Evolutionary conservation across 2,888 invertebrate genomes (phyloP).

Genomic region (Trichopria drosophilae): DNA sequence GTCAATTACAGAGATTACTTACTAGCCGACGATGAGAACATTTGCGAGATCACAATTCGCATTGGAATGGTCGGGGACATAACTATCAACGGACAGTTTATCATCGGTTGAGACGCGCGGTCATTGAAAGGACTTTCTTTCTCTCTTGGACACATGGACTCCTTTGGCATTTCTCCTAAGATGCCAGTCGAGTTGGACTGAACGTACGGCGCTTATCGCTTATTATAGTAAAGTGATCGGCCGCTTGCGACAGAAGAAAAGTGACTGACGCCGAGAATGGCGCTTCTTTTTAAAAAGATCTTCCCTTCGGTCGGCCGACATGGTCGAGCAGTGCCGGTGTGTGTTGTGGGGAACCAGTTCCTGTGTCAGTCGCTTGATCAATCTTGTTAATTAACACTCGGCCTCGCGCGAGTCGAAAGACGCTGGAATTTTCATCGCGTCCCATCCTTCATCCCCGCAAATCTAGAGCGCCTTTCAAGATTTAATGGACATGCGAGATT

Average conservation of each 20-base stretch:
- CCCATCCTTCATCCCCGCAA: slow-evolving; percentile 43
- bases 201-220: slow-evolving; percentile 29
- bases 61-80: slow-evolving; percentile 1
- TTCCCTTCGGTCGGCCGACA: too few species aligned
- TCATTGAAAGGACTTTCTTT: slow-evolving; percentile 24
- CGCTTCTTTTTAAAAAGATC: slow-evolving; percentile 22
- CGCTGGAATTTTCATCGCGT: slow-evolving; percentile 41
- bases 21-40: too few species aligned
- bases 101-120: slow-evolving; percentile 18
- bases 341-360: slow-evolving; percentile 43
- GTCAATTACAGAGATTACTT: too few species aligned
- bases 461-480: slow-evolving; percentile 31
- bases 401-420: slow-evolving; percentile 33
- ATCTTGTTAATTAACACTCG: slow-evolving; percentile 55
- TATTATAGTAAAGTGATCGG: slow-evolving; percentile 25
- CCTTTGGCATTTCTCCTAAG: slow-evolving; percentile 17
- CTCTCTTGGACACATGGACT: slow-evolving; percentile 14
- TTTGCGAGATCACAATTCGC: too few species aligned
- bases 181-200: slow-evolving; percentile 9
- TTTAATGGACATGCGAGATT: slow-evolving; percentile 27
- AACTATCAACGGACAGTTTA: slow-evolving; percentile 22
- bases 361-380: slow-evolving; percentile 48
- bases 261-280: slow-evolving; percentile 21
- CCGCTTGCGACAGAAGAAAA: slow-evolving; percentile 27
- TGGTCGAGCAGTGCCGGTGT: too few species aligned